Evolutionary conservation across 2,113 vertebrate genomes (phyloP).

Genomic region (Otus sunia): DNA sequence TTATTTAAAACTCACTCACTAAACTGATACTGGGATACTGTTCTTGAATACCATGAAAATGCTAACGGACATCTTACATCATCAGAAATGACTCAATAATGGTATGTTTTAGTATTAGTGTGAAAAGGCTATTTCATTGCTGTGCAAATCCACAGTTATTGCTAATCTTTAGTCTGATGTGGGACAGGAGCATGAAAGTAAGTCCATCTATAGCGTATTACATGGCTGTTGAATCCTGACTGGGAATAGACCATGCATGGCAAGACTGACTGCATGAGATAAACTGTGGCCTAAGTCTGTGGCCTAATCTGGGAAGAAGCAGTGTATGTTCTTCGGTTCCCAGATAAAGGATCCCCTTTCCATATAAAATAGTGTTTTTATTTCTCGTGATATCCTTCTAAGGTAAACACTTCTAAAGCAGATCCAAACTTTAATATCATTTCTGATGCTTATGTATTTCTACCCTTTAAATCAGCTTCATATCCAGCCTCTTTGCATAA

Average conservation of each 20-base stretch:
- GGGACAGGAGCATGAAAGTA: background rate
- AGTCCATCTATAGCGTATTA: background rate
- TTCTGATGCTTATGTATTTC: background rate
- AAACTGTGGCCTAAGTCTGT: background rate
- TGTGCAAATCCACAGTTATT: background rate
- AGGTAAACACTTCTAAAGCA: background rate
- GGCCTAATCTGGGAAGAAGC: background rate
- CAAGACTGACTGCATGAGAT: background rate
- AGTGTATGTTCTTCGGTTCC: background rate
- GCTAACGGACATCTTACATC: background rate
- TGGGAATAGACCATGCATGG: background rate
- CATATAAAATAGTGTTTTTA: background rate
- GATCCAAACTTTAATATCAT: background rate
- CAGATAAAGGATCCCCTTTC: background rate
- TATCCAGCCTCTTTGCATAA: background rate
- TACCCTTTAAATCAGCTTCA: background rate
- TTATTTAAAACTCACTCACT: background rate
- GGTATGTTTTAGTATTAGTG: background rate
- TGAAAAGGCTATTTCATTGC: background rate
- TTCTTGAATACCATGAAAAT: background rate
- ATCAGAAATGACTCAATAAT: background rate
- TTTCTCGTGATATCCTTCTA: background rate
- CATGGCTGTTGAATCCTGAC: background rate
- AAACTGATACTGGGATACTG: background rate
- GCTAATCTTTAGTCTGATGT: background rate